Evolutionary conservation across 2,797 vertebrate species (phyloP).

Genomic region (Picus viridis): DNA sequence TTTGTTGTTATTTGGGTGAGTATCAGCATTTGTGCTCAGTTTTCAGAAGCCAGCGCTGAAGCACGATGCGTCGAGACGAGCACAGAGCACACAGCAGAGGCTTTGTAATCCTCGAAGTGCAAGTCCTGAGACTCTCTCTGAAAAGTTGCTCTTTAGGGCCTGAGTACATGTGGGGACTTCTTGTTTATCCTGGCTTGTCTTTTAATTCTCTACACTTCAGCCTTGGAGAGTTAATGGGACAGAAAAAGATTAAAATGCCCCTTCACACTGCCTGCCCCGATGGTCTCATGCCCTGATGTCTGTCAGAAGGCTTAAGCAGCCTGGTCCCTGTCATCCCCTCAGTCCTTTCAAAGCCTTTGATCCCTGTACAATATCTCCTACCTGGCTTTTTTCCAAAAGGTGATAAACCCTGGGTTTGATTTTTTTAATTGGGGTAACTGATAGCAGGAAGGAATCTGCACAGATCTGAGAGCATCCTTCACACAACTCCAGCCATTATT

Average conservation of each 20-base stretch:
- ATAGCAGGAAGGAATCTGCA: neutral
- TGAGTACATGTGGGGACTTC: conserved; percentile 4
- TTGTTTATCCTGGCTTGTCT: conserved; percentile 55
- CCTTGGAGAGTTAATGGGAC: conserved; percentile 40
- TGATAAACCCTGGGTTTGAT: conserved; percentile 34
- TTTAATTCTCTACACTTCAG: conserved; percentile 1
- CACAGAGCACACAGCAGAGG: conserved; percentile 7
- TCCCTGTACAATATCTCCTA: conserved; percentile 8
- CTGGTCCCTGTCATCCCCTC: neutral
- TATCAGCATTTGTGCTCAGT: neutral
- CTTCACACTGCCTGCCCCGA: conserved; percentile 1
- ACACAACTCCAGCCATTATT: neutral
- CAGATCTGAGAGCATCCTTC: conserved; percentile 16
- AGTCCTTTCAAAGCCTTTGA: conserved; percentile 46
- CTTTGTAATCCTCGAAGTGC: conserved; percentile 53
- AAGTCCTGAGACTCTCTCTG: conserved; percentile 22
- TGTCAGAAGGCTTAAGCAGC: conserved; percentile 26
- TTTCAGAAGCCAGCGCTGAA: neutral
- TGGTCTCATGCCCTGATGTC: neutral
- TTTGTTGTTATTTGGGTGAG: neutral
- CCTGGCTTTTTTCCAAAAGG: conserved; percentile 48
- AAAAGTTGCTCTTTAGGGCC: conserved; percentile 33
- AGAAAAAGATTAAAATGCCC: conserved; percentile 53
- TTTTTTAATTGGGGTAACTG: conserved; percentile 54
- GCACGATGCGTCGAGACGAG: neutral